Base-by-base conservation (phyloP, 2,797 vertebrate species). In the Sebastes cheni region DNA sequence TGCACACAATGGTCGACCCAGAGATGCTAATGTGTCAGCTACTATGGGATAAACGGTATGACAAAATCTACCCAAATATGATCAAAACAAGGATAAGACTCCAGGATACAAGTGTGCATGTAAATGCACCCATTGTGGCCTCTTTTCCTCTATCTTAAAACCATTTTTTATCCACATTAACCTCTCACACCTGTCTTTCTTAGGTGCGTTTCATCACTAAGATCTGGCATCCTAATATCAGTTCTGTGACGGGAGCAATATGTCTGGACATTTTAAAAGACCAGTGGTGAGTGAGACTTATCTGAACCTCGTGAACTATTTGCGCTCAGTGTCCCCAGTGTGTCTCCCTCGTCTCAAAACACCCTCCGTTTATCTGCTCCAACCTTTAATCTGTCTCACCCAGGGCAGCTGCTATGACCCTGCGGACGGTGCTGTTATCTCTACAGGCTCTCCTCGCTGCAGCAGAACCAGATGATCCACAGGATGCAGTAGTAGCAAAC, bases 141-240 rank as follows among this genome's bases (percentile, higher is more conserved):
- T 14, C 1, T 18, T 18, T 25, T 72, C 46, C 11, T 34, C 52
- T n/a, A 10, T 73, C 29, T 36, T 64, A 1, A 29, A 23, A 32
- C 2, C 14, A 1, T 71, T 78, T n/a, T 73, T 46, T 20, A 39
- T 72, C 14, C 55, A 29, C 22, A 64, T 67, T 46, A 25, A 77
- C 58, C 5, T 73, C 11, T 68, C 32, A 20, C 23, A 18, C 70
- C 8, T 80, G n/a, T 85, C 34, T 75, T 34, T 75, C 94, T 77
- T 90, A 99, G 99, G 98, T 99, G 93, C 97, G 98, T 90, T 99
- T 99, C 96, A 99, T 99, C 92, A 99, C 97, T 82, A 99, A 99
- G 96, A 99, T 99, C 95, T 99, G 99, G 99, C 99, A 99, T 95
- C 98, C 99, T 91, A 99, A 99, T 93, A 99, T 99, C 95, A 99